These are phyloP conservation scores for Halisarca cf. caerulea DNA, from an alignment of 37 sponge, comb jelly and placozoan genomes.

Conservation along the genomic window DNA sequence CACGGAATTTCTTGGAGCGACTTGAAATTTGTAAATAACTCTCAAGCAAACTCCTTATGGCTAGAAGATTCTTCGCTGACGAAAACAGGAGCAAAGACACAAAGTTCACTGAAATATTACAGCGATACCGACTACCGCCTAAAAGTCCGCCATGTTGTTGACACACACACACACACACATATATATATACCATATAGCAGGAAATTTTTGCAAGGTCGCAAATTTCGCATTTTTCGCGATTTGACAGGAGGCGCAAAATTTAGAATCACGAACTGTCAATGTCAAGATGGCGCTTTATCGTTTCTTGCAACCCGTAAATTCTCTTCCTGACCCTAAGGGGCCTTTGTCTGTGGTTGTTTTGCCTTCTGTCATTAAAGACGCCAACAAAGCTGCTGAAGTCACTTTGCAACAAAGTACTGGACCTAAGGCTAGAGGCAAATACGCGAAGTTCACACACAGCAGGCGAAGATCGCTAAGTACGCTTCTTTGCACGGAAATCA, in stretches of 20 bases:
- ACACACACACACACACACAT: too few relatives aligned
- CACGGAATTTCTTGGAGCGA: too few relatives aligned
- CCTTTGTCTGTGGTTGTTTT: neutral
- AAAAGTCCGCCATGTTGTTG: too few relatives aligned
- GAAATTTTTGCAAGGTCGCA: neutral
- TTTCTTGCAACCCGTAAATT: neutral
- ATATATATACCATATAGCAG: conserved; percentile 16
- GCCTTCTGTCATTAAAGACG: neutral
- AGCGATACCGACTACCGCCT: too few relatives aligned
- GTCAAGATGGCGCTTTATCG: neutral
- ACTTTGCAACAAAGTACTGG: neutral
- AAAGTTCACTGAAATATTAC: too few relatives aligned
- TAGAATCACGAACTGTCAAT: neutral
- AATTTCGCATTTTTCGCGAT: neutral
- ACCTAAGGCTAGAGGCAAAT: neutral
- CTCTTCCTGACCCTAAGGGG: conserved; percentile 10
- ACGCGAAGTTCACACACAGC: too few relatives aligned
- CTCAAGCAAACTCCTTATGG: too few relatives aligned
- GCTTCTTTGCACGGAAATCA: conserved; percentile 3
- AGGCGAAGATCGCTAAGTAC: conserved; percentile 8
- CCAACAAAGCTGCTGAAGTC: conserved; percentile 22
- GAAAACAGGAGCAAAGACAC: too few relatives aligned
- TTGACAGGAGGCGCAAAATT: neutral
- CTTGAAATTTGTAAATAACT: too few relatives aligned
- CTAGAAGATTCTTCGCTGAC: too few relatives aligned